Base-by-base conservation (phyloP, 2,113 vertebrate species). In the Gambusia affinis region DNA sequence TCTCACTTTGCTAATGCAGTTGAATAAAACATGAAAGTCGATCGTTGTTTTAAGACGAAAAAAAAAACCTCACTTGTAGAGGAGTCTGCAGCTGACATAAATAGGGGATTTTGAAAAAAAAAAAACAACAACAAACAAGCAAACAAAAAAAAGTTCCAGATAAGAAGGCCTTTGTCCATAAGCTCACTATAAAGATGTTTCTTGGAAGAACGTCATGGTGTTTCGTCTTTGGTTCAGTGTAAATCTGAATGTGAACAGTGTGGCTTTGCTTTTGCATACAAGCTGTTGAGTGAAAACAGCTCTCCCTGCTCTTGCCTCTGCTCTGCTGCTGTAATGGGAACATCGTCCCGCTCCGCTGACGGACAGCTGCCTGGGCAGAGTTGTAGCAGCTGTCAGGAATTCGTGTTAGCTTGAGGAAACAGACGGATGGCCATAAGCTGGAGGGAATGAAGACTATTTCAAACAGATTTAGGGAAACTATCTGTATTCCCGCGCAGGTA, bases 241-340 rank as follows among this genome's bases (percentile, higher is more conserved):
- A 65, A 28, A 39, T 64, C 42, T 72, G 35, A 12, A 51, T 24
- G 47, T 57, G 19, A 64, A 31, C 2, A 24, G 24, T 2, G 31
- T 4, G 6, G 31, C 27, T 44, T 35, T 35, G 35, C 35, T 37
- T 35, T 37, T 12, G 47, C 37, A 17, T 33, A 69, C 60, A 44
- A 70, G 29, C 37, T 8, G 22, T 37, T 54, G 68, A 72, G 29
- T 44, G 30, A 47, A 81, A 60, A 3, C 79, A 81, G 11, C 63
- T 76, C 37, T 62, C 39, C 2, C 28, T 33, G 27, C 42, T 37
- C 3, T 24, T 68, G 37, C 42, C 42, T 33, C 0, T 27, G 30
- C 69, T 76, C n/a, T 42, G 17, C 54, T 2, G 39, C 39, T 65
- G 64, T 72, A 29, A 51, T 61, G 22, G 51, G 72, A 28, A 57